Evolutionary conservation across 1,140 invertebrate species (phyloP), one percentile per base, ranked within the genome.

Genomic region (Saccostrea echinata): DNA sequence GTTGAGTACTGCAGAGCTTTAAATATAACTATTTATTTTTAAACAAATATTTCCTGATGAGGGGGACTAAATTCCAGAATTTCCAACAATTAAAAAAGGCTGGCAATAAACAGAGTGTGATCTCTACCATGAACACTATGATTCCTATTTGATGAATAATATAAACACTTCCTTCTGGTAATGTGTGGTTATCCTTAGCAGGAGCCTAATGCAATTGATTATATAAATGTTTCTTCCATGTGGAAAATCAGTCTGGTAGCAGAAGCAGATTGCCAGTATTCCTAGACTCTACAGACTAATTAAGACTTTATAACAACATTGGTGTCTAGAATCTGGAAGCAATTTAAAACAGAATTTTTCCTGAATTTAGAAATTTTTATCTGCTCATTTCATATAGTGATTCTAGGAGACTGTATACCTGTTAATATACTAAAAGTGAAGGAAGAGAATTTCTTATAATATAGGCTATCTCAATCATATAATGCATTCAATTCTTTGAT

Each of bases 81-180:
- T 4, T 8, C 55, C 55, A 13, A 21, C 6, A 21, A 61, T 21
- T n/a, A 18, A 61, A 21, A 61, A 21, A 21, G 13, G 1, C 55
- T 76, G 68, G 27, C 24, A 16, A 30, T 76, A 76, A 33, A 76
- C 24, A 76, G 27, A 30, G 68, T 76, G 43, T 43, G 43, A 30
- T 76, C 27, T 76, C 68, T 27, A 76, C 27, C 27, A 30, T 76
- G 24, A 76, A 33, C 27, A 30, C 24, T 13, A 30, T 76, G 68
- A 27, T 76, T 76, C 68, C 68, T 76, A 27, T 76, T 64, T 30
- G 27, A 76, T 76, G 68, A 76, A 30, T 76, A 76, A 76, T 76
- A 33, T 76, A 76, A 76, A 76, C 68, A 76, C 68, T 76, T 76
- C 68, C 68, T 16, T 61, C 16, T 61, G 55, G 16, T 21, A 61